Base-by-base conservation (phyloP, 2,113 vertebrate species). In the Chloroceryle aenea region DNA sequence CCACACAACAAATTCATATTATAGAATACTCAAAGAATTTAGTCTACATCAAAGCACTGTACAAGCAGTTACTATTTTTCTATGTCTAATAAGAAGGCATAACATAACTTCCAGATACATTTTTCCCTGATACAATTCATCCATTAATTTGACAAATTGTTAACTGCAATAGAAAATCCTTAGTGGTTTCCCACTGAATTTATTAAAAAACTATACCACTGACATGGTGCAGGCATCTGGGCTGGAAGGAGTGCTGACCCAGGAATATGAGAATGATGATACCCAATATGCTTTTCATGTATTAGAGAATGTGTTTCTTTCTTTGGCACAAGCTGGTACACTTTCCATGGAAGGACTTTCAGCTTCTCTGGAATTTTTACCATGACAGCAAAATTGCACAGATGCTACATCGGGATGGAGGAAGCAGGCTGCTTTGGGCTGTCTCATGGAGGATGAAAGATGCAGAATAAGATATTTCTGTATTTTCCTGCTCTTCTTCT, bases 141-240 rank as follows among this genome's bases (percentile, higher is more conserved):
- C 36, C n/a, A 53, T 69, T 76, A 58, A 38, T 81, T 29, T 45
- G 40, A 75, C 22, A 82, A 81, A 47, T 10, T 79, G 5, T 58
- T 66, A 78, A 55, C n/a, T 21, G 19, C 16, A 34, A 38, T 10
- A 62, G 34, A 80, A 93, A 91, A 76, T 64, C 19, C 10, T 45
- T 40, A 58, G 27, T 13, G 15, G 7, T 43, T 85, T 89, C 40
- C 62, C 25, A 50, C 5, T 1, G 9, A 45, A 75, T 40, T 53
- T 34, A 4, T 11, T 14, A 67, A 58, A 56, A 52, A 29, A 16
- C 25, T 27, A 21, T 83, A 22, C 10, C 45, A 18, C 52, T 89
- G 36, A 26, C n/a, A 58, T 0, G 1, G 19, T 61, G 32, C 0
- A 0, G 36, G 47, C 16, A 2, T 85, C 76, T 73, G 62, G 58